Conservation (phyloP, 2,797 vertebrate genomes). For the Silurus aristotelis region DNA sequence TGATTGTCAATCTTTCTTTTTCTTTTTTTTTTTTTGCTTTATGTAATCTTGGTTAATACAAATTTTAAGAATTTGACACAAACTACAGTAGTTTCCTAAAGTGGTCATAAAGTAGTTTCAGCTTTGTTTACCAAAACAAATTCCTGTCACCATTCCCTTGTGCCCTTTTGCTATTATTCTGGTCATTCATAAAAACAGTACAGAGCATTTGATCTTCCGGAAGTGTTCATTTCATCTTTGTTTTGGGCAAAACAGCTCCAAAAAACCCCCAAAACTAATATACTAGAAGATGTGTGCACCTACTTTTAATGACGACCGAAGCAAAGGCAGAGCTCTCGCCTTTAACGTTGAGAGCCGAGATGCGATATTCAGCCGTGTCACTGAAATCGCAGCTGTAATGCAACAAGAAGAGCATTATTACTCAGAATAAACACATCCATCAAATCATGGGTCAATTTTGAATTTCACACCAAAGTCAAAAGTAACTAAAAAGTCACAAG, state of each 20-base stretch:
- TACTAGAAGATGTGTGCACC: slow-evolving; percentile 53
- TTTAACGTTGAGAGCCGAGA: slow-evolving; percentile 92
- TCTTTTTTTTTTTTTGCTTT: neutral
- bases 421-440: neutral
- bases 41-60: neutral
- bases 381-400: slow-evolving; percentile 87
- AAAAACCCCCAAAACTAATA: neutral
- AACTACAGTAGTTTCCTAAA: too few relatives aligned
- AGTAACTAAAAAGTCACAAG: neutral
- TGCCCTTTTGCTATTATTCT: too few relatives aligned
- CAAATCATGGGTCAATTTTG: neutral
- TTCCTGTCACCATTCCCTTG: neutral
- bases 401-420: neutral
- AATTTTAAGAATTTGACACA: neutral
- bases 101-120: neutral
- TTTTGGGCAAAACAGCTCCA: neutral
- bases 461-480: slow-evolving; percentile 13
- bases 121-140: neutral
- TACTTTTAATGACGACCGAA: slow-evolving; percentile 93
- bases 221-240: neutral
- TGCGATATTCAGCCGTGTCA: slow-evolving; percentile 89
- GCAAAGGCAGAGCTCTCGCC: slow-evolving; percentile 87
- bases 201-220: neutral
- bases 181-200: neutral
- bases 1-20: too few relatives aligned